Percentiles rank a stretch among this genome's conserved stretches.
phyloP scores from a whole-genome alignment of 2,888 invertebrate genomes.

The Drosophila kambysellisi region DNA sequence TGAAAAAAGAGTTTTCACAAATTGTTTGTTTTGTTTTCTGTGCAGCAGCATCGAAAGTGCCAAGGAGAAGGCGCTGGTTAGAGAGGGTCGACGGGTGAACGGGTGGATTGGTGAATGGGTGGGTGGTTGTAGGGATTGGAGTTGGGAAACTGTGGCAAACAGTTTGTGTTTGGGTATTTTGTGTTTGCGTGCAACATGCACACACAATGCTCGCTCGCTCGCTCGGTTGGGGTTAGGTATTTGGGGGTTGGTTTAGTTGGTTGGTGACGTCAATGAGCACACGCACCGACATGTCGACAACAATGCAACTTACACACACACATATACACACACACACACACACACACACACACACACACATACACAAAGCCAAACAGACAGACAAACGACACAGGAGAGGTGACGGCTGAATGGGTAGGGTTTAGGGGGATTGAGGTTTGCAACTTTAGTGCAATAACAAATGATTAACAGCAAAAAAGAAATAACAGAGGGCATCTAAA shows the following conservation, averaged over 20 bases:
- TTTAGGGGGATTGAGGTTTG: not conserved
- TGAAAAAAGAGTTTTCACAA: not conserved
- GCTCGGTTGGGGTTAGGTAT: not conserved
- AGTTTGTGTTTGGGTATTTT: conserved; percentile 59
- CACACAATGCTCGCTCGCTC: conserved; percentile 35
- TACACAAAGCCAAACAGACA: conserved; percentile 1
- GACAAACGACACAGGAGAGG: not conserved
- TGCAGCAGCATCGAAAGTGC: conserved; percentile 1
- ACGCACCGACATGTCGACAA: conserved; percentile 65
- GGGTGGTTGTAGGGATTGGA: not conserved
- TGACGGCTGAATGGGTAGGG: not conserved
- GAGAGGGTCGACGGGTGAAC: not conserved
- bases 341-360: conserved; percentile 18
- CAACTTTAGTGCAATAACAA: conserved; percentile 63
- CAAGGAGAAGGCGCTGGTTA: not conserved
- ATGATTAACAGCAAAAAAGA: conserved; percentile 52
- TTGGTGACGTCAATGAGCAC: conserved; percentile 72
- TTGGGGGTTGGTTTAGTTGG: not conserved
- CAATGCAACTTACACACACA: conserved; percentile 47
- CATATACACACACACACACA: conserved; percentile 17
- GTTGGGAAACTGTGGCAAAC: conserved; percentile 53
- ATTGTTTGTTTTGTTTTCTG: not conserved
- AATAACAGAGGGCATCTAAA: not conserved
- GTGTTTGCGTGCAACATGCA: conserved; percentile 77
- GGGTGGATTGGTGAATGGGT: no score